These are phyloP conservation scores for Xyrauchen texanus DNA, from an alignment of 2,113 vertebrate genomes.

Conservation along the genomic window DNA sequence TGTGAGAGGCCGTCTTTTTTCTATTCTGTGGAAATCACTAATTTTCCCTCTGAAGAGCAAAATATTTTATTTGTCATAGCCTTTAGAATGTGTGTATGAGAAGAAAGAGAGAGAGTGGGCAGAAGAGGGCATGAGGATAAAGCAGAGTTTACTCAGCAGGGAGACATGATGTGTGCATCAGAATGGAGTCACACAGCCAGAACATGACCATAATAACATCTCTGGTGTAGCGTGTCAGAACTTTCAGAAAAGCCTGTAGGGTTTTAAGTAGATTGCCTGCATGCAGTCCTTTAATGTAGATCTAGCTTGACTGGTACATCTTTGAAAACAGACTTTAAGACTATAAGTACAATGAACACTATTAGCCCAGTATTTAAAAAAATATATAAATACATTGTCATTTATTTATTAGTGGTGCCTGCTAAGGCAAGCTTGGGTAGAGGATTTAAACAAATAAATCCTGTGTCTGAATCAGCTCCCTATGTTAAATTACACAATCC, in stretches of 20 bases:
- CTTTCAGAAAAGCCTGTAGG: slow-evolving; percentile 19
- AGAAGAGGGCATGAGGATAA: background rate
- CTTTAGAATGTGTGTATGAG: background rate
- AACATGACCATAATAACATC: slow-evolving; percentile 2
- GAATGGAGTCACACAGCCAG: background rate
- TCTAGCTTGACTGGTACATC: slow-evolving; percentile 19
- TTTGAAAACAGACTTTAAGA: background rate
- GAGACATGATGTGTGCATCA: background rate
- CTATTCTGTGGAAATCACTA: background rate
- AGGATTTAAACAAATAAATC: no score
- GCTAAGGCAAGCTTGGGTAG: no score
- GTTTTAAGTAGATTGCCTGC: slow-evolving; percentile 8
- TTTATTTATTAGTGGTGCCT: no score
- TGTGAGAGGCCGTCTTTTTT: slow-evolving; percentile 12
- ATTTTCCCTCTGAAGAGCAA: slow-evolving; percentile 13
- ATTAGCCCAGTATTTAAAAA: no score
- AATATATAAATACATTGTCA: no score
- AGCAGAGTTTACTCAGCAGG: background rate
- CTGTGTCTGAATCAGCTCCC: no score
- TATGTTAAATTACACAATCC: no score
- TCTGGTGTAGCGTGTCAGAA: slow-evolving; percentile 8
- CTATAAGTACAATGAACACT: no score
- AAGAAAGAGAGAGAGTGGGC: background rate
- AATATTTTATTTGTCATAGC: slow-evolving; percentile 8
- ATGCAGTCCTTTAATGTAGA: background rate